Base-by-base conservation (phyloP, 2,797 vertebrate genomes). In the Tenualosa thibaudeaui region DNA sequence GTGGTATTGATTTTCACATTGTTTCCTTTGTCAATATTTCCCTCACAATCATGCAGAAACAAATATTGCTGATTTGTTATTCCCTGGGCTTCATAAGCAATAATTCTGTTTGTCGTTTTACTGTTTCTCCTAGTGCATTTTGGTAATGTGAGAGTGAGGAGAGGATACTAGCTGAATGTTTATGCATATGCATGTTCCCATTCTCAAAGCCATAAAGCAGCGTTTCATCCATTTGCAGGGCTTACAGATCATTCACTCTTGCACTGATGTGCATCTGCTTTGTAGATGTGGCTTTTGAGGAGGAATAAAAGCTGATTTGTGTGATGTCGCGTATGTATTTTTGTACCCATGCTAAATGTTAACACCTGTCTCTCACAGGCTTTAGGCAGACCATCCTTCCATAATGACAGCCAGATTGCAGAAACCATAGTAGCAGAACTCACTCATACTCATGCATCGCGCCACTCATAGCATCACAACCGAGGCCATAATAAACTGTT, bases 1-100 rank as follows among this genome's bases (percentile, higher is more conserved):
- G 43, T 24, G 37, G 26, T 51, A 85, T 85, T 85, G 84, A 85
- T 82, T 85, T 68, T 51, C 46, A 60, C 62, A 85, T 65, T 82
- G 84, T 46, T 37, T 68, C 46, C 81, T 71, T 49, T 43, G 78
- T 85, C 81, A 81, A 82, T 85, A 65, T 85, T 68, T 62, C 49
- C 56, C 81, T 62, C n/a, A 49, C 84, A 81, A 85, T 81, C 78
- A 53, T 12, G 8, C 56, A 60, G 81, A 60, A 82, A 85, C 65
- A 82, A 82, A 65, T 82, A 85, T 78, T 78, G 46, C 84, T 60
- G 46, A 71, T 85, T 68, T 58, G 58, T 40, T 83, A 51, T 31
- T 68, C 56, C 40, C 82, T 6, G 1, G 19, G 60, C 82, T 17
- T 78, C 37, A 43, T 43, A 75, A 40, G 37, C 37, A 40, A 75